Evolutionary conservation across 2,113 vertebrate genomes (phyloP), one percentile per base, ranked within the genome.

Genomic region (Rhadina sibilatrix): DNA sequence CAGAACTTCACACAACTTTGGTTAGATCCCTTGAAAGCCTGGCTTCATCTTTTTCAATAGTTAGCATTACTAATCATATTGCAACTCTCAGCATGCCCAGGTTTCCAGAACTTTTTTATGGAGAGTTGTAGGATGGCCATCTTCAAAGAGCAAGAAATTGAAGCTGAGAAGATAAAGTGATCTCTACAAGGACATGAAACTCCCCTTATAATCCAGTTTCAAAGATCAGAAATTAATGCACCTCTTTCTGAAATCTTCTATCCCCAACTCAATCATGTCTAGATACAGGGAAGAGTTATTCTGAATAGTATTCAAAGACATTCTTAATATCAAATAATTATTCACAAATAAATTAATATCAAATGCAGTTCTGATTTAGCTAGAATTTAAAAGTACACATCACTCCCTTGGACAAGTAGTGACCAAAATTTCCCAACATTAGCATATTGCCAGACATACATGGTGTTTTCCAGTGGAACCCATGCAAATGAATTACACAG

Each of bases 211-310:
- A 70, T 33, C 14, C 19, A 77, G 12, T 12, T 40, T 47, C 61
- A 87, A 91, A 82, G 42, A 50, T 28, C 17, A 84, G 31, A 80
- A 89, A 89, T 5, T 1, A 81, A 87, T 50, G 14, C 22, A 40
- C 6, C 4, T 49, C 17, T 28, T 57, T 80, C 50, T 70, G 22
- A 10, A n/a, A 42, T 75, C 31, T 75, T 81, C 30, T 17, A 78
- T 25, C 6, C 13, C 20, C 18, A 61, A 40, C 13, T 4, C 33
- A 87, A 30, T 46, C 47, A 65, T 0, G 2, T 1, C 2, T 10
- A 65, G 10, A 76, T 50, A 64, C 2, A 23, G 17, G 13, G 74
- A 17, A 31, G 4, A 35, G 16, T 70, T 70, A 53, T 24, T 61
- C 31, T 66, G 42, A 71, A 54, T 59, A 40, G 42, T 49, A 15